These are phyloP conservation scores for Megatriorchis doriae DNA, from an alignment of 2,113 vertebrate genomes.

Conservation along the genomic window DNA sequence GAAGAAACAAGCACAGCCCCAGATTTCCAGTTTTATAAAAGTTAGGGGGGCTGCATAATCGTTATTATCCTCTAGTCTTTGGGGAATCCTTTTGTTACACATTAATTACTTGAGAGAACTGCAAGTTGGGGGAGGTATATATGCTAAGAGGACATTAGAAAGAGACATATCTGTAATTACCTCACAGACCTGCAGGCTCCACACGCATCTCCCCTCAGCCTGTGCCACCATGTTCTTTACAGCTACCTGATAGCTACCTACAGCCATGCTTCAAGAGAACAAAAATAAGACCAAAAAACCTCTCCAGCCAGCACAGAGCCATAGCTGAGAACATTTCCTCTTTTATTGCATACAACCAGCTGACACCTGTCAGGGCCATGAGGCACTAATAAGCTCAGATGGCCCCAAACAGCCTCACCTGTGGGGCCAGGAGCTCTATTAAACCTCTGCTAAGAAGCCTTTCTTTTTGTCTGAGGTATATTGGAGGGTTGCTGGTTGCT, in stretches of 20 bases:
- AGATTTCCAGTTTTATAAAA: neutral
- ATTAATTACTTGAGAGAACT: neutral
- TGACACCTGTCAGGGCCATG: neutral
- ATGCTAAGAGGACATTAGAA: fast-evolving
- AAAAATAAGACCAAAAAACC: neutral
- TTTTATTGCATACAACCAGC: neutral
- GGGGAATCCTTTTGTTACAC: neutral
- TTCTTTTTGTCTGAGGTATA: fast-evolving
- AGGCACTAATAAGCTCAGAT: neutral
- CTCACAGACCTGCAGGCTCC: too few species aligned
- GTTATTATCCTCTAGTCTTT: too few species aligned
- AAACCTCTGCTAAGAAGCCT: neutral
- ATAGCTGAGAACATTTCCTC: neutral
- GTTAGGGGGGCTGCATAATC: too few species aligned
- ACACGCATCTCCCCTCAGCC: fast-evolving
- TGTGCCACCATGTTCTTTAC: fast-evolving
- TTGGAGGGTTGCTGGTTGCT: fast-evolving
- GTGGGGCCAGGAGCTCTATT: neutral
- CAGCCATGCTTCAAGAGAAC: fast-evolving
- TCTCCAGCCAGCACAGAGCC: fast-evolving
- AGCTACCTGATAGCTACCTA: neutral
- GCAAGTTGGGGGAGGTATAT: neutral
- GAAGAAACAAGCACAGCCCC: neutral
- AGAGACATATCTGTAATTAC: fast-evolving
- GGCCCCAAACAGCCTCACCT: neutral